Evolutionary conservation across 92 coral and sea anemone species (phyloP).

Genomic region (Paramuricea clavata): DNA sequence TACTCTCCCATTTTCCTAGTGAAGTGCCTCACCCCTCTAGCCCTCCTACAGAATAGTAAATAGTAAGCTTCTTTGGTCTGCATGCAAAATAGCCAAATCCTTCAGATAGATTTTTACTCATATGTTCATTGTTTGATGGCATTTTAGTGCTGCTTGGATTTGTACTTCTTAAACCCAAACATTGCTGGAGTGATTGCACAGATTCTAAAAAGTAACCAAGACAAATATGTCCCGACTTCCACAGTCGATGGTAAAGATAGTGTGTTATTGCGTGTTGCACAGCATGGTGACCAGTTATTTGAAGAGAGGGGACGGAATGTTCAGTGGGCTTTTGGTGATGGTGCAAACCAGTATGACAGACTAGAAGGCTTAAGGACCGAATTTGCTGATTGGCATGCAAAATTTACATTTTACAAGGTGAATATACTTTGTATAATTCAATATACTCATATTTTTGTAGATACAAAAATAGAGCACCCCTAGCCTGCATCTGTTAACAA

Average conservation of each 20-base stretch:
- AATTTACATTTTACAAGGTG: background rate
- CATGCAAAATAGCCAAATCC: background rate
- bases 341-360: background rate
- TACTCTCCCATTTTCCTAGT: no score
- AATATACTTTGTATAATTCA: background rate
- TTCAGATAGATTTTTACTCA: background rate
- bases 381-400: constrained; percentile 1
- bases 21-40: background rate
- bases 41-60: no score
- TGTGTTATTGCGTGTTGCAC: background rate
- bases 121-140: background rate
- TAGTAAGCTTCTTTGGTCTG: background rate
- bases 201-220: no score
- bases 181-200: no score
- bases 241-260: background rate
- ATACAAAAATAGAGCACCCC: no score
- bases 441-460: no score
- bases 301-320: background rate
- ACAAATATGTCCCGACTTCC: background rate
- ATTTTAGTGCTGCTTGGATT: constrained; percentile 60
- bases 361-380: background rate
- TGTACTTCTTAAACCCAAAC: constrained; percentile 64
- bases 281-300: background rate
- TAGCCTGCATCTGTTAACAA: no score
- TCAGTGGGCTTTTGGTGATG: background rate